Evolutionary conservation across 2,113 vertebrate species (phyloP).

Genomic region (Gadus chalcogrammus): DNA sequence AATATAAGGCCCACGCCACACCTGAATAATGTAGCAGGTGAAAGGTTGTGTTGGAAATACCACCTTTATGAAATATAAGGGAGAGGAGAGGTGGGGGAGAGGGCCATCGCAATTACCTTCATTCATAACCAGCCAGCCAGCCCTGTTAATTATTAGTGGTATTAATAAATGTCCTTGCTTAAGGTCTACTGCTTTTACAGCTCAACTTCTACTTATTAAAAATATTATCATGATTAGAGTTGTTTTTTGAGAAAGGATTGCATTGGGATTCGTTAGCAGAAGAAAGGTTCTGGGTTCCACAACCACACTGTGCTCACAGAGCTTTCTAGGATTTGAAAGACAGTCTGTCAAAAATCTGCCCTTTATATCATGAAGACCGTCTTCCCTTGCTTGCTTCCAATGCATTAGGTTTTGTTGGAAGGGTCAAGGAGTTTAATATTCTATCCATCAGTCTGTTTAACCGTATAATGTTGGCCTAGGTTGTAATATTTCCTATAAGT

Average conservation of each 20-base stretch:
- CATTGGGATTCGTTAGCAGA: too few relatives aligned
- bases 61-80: conserved; percentile 56
- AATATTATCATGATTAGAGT: background rate
- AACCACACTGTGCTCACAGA: too few relatives aligned
- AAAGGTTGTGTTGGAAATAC: conserved; percentile 57
- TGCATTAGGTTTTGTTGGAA: too few relatives aligned
- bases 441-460: too few relatives aligned
- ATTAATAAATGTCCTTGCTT: conserved; percentile 52
- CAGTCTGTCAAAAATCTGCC: too few relatives aligned
- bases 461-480: too few relatives aligned
- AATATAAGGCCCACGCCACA: conserved; percentile 35
- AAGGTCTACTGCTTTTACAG: conserved; percentile 22
- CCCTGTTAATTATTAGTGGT: conserved; percentile 54
- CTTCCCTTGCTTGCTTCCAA: too few relatives aligned
- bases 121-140: conserved; percentile 32
- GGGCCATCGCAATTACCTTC: conserved; percentile 53
- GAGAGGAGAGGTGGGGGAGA: conserved; percentile 31
- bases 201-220: conserved; percentile 37
- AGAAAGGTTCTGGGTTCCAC: too few relatives aligned
- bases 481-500: too few relatives aligned
- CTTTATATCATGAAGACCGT: too few relatives aligned
- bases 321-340: too few relatives aligned
- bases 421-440: too few relatives aligned
- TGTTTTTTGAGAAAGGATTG: background rate
- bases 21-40: conserved; percentile 66